A percentile compares a stretch with the other conserved stretches of the same genome.
Evolutionary conservation across 1,140 invertebrate species (phyloP).

Genomic region (Gryllus bimaculatus): DNA sequence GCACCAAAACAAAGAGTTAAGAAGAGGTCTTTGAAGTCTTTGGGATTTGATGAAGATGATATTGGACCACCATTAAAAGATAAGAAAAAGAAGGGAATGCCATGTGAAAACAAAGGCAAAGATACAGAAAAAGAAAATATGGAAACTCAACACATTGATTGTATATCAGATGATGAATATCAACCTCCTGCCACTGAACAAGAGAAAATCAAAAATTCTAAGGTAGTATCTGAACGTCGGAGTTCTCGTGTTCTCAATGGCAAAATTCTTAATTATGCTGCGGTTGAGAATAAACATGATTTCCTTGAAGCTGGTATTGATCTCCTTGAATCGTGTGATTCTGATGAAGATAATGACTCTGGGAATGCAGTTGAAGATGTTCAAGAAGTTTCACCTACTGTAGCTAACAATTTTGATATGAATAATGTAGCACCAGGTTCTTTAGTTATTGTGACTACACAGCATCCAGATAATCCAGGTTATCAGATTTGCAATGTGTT

Average conservation of each 20-base stretch:
- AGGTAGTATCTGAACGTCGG: background rate
- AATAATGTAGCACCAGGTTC: constrained; percentile 34
- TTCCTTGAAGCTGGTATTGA: constrained; percentile 35
- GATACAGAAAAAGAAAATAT: background rate
- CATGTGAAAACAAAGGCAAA: constrained; percentile 20
- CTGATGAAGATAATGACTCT: background rate
- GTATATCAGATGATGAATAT: background rate
- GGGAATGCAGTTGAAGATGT: too few species aligned
- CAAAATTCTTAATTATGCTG: background rate
- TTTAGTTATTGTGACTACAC: constrained; percentile 35
- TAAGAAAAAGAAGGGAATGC: constrained; percentile 24
- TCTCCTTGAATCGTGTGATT: constrained; percentile 24
- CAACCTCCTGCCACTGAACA: background rate
- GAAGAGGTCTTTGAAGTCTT: constrained; percentile 7
- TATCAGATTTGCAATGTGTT: constrained; percentile 36
- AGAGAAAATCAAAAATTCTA: constrained; percentile 27
- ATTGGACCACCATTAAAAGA: background rate
- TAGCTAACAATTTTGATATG: constrained; percentile 25
- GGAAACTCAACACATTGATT: background rate
- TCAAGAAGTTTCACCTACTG: background rate
- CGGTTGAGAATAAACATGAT: constrained; percentile 21
- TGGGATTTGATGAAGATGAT: background rate
- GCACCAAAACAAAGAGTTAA: background rate
- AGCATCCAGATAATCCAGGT: constrained; percentile 32
- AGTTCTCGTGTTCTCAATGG: background rate